phyloP scores from a whole-genome alignment of 2,113 vertebrate genomes.

The Stegostoma tigrinum region DNA sequence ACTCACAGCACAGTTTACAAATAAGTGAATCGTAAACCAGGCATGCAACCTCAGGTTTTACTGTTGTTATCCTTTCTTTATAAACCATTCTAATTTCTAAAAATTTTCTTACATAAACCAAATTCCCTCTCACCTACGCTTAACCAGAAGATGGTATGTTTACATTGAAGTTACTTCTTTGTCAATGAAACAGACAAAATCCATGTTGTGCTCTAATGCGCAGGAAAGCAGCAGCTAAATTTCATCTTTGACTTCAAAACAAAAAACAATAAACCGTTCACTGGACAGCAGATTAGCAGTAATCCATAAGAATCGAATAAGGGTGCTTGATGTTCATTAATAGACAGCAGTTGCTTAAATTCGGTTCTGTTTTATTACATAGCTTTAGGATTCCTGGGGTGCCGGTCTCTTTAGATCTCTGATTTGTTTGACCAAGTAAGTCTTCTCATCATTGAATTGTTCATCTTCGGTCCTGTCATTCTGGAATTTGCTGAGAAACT shows the following conservation, averaged over 20 bases:
- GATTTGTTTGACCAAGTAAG: constrained; percentile 98
- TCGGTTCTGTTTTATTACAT: constrained; percentile 55
- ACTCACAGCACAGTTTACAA: constrained; percentile 49
- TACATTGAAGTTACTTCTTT: constrained; percentile 54
- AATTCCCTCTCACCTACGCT: constrained; percentile 51
- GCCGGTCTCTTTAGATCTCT: constrained; percentile 92
- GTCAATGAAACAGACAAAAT: constrained; percentile 54
- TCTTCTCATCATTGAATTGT: constrained; percentile 97
- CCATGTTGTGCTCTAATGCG: constrained; percentile 66
- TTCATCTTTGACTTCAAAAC: constrained; percentile 67
- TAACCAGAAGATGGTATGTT: constrained; percentile 57
- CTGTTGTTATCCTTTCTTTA: constrained; percentile 51
- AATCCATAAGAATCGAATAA: constrained; percentile 63
- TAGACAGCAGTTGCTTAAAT: constrained; percentile 72
- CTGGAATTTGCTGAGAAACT: constrained; percentile 97
- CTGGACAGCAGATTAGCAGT: constrained; percentile 76
- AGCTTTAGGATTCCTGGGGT: constrained; percentile 82
- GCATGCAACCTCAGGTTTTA: constrained; percentile 63
- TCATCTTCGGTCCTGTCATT: constrained; percentile 92
- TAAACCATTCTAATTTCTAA: constrained; percentile 52
- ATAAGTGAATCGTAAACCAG: constrained; percentile 54
- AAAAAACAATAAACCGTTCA: constrained; percentile 69
- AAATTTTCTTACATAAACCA: constrained; percentile 53
- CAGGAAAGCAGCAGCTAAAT: constrained; percentile 84
- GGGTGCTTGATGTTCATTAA: constrained; percentile 68